Conservation (phyloP, 2,888 invertebrate species). For the Aquatica leii region DNA sequence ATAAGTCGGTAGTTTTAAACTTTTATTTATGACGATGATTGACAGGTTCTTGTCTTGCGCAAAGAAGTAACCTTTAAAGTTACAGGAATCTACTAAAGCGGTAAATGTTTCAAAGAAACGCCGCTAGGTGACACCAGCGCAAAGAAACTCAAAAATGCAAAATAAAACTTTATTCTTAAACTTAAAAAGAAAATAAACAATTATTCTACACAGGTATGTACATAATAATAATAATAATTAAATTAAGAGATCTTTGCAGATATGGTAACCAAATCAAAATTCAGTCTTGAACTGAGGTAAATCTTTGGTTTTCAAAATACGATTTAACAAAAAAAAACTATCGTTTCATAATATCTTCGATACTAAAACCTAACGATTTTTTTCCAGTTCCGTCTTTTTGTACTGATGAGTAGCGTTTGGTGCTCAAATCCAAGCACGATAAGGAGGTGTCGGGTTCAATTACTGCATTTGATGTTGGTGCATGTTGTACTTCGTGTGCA, state of each 20-base stretch:
- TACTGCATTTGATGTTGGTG: slow-evolving; percentile 17
- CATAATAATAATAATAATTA: slow-evolving; percentile 5
- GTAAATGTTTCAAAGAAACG: too few relatives aligned
- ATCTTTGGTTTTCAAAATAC: slow-evolving; percentile 28
- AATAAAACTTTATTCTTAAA: slow-evolving; percentile 20
- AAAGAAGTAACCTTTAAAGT: too few relatives aligned
- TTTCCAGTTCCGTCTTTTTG: slow-evolving; percentile 49
- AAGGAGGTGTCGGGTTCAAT: slow-evolving; percentile 31
- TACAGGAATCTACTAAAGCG: too few relatives aligned
- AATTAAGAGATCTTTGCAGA: slow-evolving; percentile 11
- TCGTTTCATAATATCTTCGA: slow-evolving; percentile 89
- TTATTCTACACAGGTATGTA: background rate
- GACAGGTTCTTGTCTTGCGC: slow-evolving; percentile 55
- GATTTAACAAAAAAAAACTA: slow-evolving; percentile 58
- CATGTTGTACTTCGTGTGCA: slow-evolving; percentile 53
- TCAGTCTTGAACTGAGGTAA: slow-evolving; percentile 41
- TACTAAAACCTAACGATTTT: slow-evolving; percentile 78
- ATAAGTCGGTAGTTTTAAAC: slow-evolving; percentile 47
- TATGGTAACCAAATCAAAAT: slow-evolving; percentile 36
- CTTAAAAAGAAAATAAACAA: slow-evolving; percentile 14
- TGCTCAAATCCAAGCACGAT: slow-evolving; percentile 53
- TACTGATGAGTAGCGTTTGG: slow-evolving; percentile 31
- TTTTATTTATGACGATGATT: slow-evolving; percentile 52
- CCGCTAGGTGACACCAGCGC: background rate
- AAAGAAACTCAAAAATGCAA: background rate